Evolutionary conservation across 35 echinoderm and acorn worm genomes (phyloP).

Genomic region (Stichopus chloronotus): DNA sequence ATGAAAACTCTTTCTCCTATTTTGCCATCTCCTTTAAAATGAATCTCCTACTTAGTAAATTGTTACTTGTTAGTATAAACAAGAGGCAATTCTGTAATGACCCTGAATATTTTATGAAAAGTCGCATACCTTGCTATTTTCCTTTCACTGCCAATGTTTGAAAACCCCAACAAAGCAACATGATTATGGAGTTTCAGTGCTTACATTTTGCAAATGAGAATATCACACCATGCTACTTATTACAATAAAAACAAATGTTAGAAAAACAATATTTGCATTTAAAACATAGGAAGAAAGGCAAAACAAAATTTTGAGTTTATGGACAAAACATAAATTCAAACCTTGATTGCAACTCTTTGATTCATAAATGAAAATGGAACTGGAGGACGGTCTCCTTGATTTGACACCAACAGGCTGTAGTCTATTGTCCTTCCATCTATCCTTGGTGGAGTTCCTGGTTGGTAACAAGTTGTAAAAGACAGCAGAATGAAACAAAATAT

Average conservation of each 20-base stretch:
- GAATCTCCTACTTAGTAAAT: too few species aligned
- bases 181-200: too few species aligned
- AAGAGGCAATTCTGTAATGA: too few species aligned
- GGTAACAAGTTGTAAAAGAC: not conserved
- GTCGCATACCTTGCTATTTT: too few species aligned
- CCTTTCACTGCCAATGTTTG: too few species aligned
- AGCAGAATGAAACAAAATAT: not conserved
- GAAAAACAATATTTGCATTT: not conserved
- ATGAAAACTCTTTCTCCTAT: too few species aligned
- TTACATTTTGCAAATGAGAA: too few species aligned
- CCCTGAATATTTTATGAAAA: too few species aligned
- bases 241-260: not conserved
- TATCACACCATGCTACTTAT: too few species aligned
- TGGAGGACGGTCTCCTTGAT: conserved; percentile 60
- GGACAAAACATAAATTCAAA: conserved; percentile 10
- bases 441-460: conserved; percentile 83
- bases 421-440: conserved; percentile 80
- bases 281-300: not conserved
- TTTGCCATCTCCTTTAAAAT: too few species aligned
- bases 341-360: conserved; percentile 77
- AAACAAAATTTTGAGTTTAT: not conserved
- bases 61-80: too few species aligned
- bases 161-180: too few species aligned
- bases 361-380: conserved; percentile 90
- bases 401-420: conserved; percentile 46